Base-by-base conservation (phyloP, 2,888 invertebrate genomes). In the Amphipyra berbera region DNA sequence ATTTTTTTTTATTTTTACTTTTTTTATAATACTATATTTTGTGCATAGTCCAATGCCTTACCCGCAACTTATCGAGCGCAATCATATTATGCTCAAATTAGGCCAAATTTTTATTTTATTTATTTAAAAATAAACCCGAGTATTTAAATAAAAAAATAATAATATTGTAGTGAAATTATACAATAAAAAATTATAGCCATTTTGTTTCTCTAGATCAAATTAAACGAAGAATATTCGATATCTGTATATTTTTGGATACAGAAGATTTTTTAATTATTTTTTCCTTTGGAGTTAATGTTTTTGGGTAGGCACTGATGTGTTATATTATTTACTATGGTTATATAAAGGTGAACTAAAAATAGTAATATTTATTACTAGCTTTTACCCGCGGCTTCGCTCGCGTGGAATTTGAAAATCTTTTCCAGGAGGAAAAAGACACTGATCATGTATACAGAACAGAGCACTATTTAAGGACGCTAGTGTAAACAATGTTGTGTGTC, bases 221-320 rank as follows among this genome's bases (percentile, higher is more conserved):
- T 64, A 47, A 21, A 70, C 61, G 50, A 33, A 35, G 40, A 53
- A 65, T 70, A 68, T 68, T 76, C 83, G 82, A 86, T 87, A 82
- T 93, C 86, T 93, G 91, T 91, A 92, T 91, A 91, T 93, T 91
- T 93, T 92, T 92, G 90, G 88, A 83, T 89, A 82, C 88, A 84
- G 85, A 86, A 83, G 82, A 82, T 82, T 80, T 83, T 81, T 68
- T 65, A 73, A 69, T 78, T 77, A 81, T 73, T 61, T 68, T 79
- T 73, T 73, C 10, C 65, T 67, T 72, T 61, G 66, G 72, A 74
- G 48, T 73, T n/a, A 74, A 67, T 73, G 76, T 82, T 80, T 54
- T 40, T n/a, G n/a, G 5, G 33, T 47, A 33, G 74, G 52, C 57
- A 56, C 53, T 67, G 40, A 27, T 48, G 68, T 79, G 58, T 62